phyloP scores from a whole-genome alignment of 2,888 invertebrate genomes.

The Lacanobia wlatinum region DNA sequence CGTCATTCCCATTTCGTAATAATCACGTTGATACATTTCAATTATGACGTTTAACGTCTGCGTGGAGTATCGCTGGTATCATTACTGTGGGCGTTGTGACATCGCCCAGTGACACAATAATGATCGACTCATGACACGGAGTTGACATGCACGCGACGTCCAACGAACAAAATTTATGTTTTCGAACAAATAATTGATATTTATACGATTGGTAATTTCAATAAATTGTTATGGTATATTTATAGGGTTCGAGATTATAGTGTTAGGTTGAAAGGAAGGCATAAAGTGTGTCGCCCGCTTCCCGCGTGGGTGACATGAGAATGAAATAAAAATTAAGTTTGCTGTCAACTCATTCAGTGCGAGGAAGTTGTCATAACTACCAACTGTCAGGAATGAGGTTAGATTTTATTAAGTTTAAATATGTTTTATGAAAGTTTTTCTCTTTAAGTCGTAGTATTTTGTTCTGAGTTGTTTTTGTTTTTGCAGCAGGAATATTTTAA shows the following conservation, averaged over 20 bases:
- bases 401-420: slow-evolving; percentile 8
- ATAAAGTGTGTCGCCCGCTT: slow-evolving; percentile 54
- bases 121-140: slow-evolving; percentile 56
- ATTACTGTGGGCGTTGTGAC: slow-evolving; percentile 67
- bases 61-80: slow-evolving; percentile 52
- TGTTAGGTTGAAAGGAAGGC: slow-evolving; percentile 58
- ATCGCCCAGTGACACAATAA: slow-evolving; percentile 67
- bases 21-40: slow-evolving; percentile 61
- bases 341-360: slow-evolving; percentile 42
- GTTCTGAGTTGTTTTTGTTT: background rate
- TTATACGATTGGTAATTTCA: slow-evolving; percentile 58
- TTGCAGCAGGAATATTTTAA: background rate
- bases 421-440: background rate
- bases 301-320: slow-evolving; percentile 39
- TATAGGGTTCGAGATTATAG: slow-evolving; percentile 42
- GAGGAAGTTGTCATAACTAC: slow-evolving; percentile 22
- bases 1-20: slow-evolving; percentile 59
- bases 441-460: background rate
- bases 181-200: slow-evolving; percentile 64
- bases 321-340: slow-evolving; percentile 54
- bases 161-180: slow-evolving; percentile 62
- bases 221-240: slow-evolving; percentile 57
- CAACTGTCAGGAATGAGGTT: slow-evolving; percentile 24
- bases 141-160: slow-evolving; percentile 69
- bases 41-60: slow-evolving; percentile 67